Evolutionary conservation across 2,113 vertebrate genomes (phyloP), one percentile per base, ranked within the genome.

Genomic region (Rhinopomastus cyanomelas): DNA sequence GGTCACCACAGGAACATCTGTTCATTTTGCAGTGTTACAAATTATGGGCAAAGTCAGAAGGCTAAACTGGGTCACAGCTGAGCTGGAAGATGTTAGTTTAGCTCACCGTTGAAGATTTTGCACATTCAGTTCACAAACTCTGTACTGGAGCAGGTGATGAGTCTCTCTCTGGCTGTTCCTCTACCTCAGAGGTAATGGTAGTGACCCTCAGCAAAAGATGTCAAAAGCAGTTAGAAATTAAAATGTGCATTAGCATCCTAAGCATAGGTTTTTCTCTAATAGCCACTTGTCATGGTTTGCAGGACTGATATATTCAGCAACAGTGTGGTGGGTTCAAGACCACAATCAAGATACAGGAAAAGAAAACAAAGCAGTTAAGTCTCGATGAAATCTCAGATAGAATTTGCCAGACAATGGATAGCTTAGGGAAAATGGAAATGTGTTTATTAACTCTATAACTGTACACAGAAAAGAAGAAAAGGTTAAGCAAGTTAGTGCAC

Each of bases 171-270:
- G 37, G 22, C 69, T 76, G 1, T 84, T 87, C 78, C 59, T 46
- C 61, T 42, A 42, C 66, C 66, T 95, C 53, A 88, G 32, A 68
- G 75, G 39, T 67, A 87, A 65, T 61, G 81, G 59, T 79, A 81
- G 59, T 93, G 92, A 87, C 86, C 84, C 77, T 84, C 84, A 81
- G 81, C 62, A 87, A 75, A 81, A 71, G 46, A 61, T 74, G 59
- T 84, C 66, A 90, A 75, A 93, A 90, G 57, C 66, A 81, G 86
- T 90, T 90, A 88, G 65, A 84, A 94, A 68, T 49, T 34, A 49
- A 84, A 93, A 90, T 75, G 66, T 49, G 73, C 69, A 88, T 84
- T 81, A 88, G 62, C 81, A 84, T 81, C 73, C 74, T 21, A 95
- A 72, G n/a, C 53, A 53, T 44, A 62, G 59, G 51, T 59, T 86